Evolutionary conservation across 1,140 invertebrate genomes (phyloP).

Genomic region (Neomicropteryx cornuta): DNA sequence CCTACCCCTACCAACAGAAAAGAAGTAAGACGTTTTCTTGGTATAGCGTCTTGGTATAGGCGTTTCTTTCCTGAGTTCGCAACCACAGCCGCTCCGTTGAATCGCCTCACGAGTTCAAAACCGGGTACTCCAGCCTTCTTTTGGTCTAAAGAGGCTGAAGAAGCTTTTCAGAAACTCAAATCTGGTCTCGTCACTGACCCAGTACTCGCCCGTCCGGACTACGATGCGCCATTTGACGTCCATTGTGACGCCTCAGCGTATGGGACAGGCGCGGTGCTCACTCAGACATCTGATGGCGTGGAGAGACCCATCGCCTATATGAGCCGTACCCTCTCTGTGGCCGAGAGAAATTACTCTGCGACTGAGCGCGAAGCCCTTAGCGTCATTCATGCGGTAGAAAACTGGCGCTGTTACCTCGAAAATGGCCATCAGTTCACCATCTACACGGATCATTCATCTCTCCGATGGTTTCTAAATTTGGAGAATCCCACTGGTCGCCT

Average conservation of each 20-base stretch:
- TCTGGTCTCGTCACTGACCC: slow-evolving; percentile 11
- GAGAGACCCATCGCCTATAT: slow-evolving; percentile 9
- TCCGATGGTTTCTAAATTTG: slow-evolving; percentile 13
- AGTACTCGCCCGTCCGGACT: slow-evolving; percentile 16
- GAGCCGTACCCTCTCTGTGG: slow-evolving; percentile 2
- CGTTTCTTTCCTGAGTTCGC: slow-evolving; percentile 19
- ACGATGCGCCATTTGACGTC: slow-evolving; percentile 10
- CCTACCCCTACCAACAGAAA: slow-evolving; percentile 7
- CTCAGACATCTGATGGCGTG: slow-evolving; percentile 10
- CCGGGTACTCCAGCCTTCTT: slow-evolving; percentile 8
- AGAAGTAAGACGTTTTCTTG: slow-evolving; percentile 15
- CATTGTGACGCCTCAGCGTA: slow-evolving; percentile 11
- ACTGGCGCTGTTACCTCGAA: slow-evolving; percentile 31
- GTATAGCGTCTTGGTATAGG: slow-evolving; percentile 18
- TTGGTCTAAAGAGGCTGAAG: slow-evolving; percentile 9
- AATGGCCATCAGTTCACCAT: slow-evolving; percentile 27
- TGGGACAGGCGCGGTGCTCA: slow-evolving; percentile 16
- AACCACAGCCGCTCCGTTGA: slow-evolving; percentile 14
- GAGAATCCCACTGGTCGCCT: slow-evolving; percentile 10
- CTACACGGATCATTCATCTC: slow-evolving; percentile 14
- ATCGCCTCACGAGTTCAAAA: slow-evolving; percentile 11
- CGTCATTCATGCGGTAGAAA: slow-evolving; percentile 29
- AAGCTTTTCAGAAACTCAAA: slow-evolving; percentile 10
- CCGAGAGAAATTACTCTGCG: slow-evolving; percentile 23
- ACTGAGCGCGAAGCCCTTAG: slow-evolving; percentile 37